Evolutionary conservation across 2,888 invertebrate species (phyloP).

Genomic region (Phytoseiulus persimilis): DNA sequence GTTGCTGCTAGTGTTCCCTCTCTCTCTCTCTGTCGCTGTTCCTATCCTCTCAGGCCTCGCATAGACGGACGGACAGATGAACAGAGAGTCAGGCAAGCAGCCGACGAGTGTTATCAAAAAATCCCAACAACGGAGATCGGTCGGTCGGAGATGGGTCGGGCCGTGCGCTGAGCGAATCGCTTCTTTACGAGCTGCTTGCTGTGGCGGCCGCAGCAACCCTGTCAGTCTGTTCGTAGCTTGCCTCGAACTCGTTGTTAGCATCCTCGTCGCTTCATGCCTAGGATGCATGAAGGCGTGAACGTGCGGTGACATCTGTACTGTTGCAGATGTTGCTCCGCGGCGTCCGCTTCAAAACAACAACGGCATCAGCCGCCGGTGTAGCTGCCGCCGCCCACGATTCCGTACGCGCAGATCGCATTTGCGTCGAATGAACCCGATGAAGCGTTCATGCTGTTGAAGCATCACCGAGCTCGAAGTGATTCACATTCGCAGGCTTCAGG

Average conservation of each 20-base stretch:
- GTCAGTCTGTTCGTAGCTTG: constrained; percentile 14
- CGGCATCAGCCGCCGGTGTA: neutral
- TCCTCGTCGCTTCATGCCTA: neutral
- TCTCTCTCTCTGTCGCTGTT: neutral
- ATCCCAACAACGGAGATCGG: constrained; percentile 5
- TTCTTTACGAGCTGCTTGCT: constrained; percentile 32
- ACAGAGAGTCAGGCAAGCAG: neutral
- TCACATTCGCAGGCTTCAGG: neutral
- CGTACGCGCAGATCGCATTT: neutral
- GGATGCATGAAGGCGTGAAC: constrained; percentile 5
- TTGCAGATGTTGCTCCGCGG: neutral
- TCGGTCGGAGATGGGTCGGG: neutral
- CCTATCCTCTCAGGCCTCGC: neutral
- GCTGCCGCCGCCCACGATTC: neutral
- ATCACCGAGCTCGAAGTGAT: neutral
- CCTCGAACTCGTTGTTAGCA: constrained; percentile 7
- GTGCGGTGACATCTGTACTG: neutral
- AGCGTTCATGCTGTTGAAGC: neutral
- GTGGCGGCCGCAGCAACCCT: constrained; percentile 9
- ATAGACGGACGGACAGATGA: neutral
- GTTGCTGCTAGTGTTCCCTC: neutral
- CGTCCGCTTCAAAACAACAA: neutral
- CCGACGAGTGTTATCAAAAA: constrained; percentile 5
- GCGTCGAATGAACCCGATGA: neutral
- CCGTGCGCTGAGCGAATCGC: constrained; percentile 28